Conservation (phyloP, 2,113 vertebrate species). For the Pelobates fuscus region DNA sequence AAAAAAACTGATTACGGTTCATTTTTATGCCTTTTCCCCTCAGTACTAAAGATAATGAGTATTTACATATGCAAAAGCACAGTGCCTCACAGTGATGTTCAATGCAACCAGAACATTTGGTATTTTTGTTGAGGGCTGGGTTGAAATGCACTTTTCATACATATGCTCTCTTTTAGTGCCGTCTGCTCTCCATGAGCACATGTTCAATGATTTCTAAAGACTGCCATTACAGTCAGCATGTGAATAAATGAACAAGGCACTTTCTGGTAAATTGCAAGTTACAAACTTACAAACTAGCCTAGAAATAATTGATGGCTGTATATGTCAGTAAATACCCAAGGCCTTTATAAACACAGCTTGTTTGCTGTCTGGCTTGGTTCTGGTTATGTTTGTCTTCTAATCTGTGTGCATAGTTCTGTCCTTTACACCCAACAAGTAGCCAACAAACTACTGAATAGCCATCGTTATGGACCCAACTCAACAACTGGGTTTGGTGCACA, state of each 20-base stretch:
- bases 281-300: neutral
- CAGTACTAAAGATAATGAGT: neutral
- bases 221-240: neutral
- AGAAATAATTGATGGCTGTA: constrained; percentile 11
- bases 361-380: constrained; percentile 1
- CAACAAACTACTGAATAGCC: too few relatives aligned
- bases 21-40: neutral
- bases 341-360: constrained; percentile 18
- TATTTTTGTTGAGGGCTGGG: constrained; percentile 3
- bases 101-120: constrained; percentile 18
- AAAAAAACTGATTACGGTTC: too few relatives aligned
- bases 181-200: constrained; percentile 2
- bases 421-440: too few relatives aligned
- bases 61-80: neutral
- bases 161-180: neutral
- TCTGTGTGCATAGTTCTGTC: too few relatives aligned
- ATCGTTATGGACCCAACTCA: too few relatives aligned
- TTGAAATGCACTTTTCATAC: neutral
- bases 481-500: too few relatives aligned
- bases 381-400: neutral
- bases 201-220: neutral
- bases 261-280: constrained; percentile 18
- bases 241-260: constrained; percentile 6
- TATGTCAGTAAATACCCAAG: constrained; percentile 9
- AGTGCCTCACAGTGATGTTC: neutral